Conservation (phyloP, 1,140 invertebrate species). For the Liolophura sinensis region DNA sequence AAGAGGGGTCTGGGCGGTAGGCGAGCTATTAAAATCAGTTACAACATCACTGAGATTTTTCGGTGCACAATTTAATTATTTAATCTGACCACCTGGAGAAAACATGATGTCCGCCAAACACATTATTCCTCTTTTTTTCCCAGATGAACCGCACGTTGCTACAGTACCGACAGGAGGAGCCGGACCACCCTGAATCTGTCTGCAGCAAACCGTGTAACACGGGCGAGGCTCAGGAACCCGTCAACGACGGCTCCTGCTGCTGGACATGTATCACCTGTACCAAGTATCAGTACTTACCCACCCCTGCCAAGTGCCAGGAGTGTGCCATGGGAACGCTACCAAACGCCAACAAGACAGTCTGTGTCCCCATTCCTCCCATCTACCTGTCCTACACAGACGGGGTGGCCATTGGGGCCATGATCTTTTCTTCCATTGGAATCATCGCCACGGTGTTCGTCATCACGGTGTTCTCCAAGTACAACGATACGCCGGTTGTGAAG, state of each 20-base stretch:
- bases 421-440: conserved; percentile 60
- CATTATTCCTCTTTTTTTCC: conserved; percentile 8
- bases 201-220: conserved; percentile 83
- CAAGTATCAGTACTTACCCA: conserved; percentile 78
- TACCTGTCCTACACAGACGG: conserved; percentile 69
- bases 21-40: too few relatives aligned
- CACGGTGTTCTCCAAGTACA: conserved; percentile 38
- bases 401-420: conserved; percentile 87
- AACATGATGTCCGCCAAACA: neutral
- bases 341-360: conserved; percentile 72
- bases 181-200: conserved; percentile 80
- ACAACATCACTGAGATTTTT: too few relatives aligned
- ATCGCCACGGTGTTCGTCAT: conserved; percentile 36
- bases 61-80: too few relatives aligned
- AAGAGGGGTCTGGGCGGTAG: too few relatives aligned
- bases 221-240: conserved; percentile 88
- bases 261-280: conserved; percentile 96
- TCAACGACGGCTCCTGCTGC: conserved; percentile 90
- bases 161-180: conserved; percentile 62
- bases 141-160: conserved; percentile 35
- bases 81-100: too few relatives aligned
- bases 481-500: conserved; percentile 57
- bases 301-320: conserved; percentile 78
- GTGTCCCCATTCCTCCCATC: conserved; percentile 79
- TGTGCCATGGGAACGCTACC: conserved; percentile 83